A percentile compares a stretch with the other conserved stretches of the same genome.
Evolutionary conservation across 2,888 invertebrate species (phyloP).

Genomic region (Schizaphis graminum): DNA sequence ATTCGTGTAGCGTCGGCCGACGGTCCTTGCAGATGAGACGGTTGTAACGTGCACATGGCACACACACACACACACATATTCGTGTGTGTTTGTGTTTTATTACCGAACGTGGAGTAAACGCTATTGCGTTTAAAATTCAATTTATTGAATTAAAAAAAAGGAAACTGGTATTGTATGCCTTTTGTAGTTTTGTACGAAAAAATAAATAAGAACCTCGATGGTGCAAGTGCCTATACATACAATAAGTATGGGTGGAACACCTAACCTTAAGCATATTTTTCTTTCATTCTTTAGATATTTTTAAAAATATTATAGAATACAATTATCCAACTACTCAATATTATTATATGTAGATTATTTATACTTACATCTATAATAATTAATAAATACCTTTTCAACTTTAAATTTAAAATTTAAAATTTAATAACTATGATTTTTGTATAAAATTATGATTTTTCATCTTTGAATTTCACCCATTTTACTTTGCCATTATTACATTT

Average conservation of each 20-base stretch:
- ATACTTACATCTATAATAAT: neutral
- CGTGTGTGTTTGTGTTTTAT: neutral
- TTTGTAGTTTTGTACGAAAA: neutral
- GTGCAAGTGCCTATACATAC: neutral
- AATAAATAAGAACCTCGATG: neutral
- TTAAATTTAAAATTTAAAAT: too few species aligned
- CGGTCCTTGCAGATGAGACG: neutral
- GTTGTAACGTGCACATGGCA: neutral
- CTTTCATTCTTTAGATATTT: neutral
- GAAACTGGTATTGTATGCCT: neutral
- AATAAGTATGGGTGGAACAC: neutral
- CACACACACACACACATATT: neutral
- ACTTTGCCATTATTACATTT: too few species aligned
- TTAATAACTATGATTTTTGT: too few species aligned
- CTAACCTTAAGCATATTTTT: neutral
- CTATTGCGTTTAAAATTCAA: slow-evolving; percentile 21
- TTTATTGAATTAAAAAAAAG: slow-evolving; percentile 25
- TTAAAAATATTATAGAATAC: too few species aligned
- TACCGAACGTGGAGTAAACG: neutral
- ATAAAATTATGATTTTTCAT: too few species aligned
- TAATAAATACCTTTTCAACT: neutral
- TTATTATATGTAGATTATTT: neutral
- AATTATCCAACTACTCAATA: neutral
- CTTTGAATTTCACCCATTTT: too few species aligned
- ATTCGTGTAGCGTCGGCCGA: neutral